These are phyloP conservation scores for Cynopterus sphinx DNA, from an alignment of 2,797 vertebrate genomes.

Conservation along the genomic window DNA sequence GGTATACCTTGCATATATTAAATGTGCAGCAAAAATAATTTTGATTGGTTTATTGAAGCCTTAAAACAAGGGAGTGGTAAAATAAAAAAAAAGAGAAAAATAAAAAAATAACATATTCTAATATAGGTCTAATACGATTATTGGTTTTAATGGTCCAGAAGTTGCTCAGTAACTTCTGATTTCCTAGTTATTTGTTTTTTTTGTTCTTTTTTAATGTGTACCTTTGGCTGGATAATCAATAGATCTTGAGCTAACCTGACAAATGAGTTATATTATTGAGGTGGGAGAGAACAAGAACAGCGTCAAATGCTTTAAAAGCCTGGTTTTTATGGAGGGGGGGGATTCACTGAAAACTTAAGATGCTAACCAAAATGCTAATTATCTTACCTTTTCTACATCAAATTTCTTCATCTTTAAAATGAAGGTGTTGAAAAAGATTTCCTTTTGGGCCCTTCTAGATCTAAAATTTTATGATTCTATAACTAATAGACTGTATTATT, in stretches of 20 bases:
- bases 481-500: not conserved
- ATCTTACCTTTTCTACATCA: not conserved
- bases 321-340: constrained; percentile 34
- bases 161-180: constrained; percentile 27
- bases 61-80: not conserved
- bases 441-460: not conserved
- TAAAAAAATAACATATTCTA: not conserved
- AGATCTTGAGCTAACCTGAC: constrained; percentile 77
- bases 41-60: not conserved
- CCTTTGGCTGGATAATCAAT: constrained; percentile 80
- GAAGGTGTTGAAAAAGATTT: not conserved
- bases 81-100: not conserved
- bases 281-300: constrained; percentile 59
- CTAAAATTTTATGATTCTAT: not conserved
- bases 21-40: not conserved
- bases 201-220: constrained; percentile 68
- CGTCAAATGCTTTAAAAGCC: constrained; percentile 72
- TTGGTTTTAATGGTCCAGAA: not conserved
- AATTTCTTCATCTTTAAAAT: constrained; percentile 24
- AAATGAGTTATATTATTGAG: constrained; percentile 76
- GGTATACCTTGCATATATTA: not conserved
- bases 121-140: not conserved
- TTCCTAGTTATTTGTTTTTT: constrained; percentile 77
- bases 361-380: constrained; percentile 1
- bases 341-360: constrained; percentile 54